phyloP scores from a whole-genome alignment of 2,797 vertebrate genomes.

The Lophius americanus region DNA sequence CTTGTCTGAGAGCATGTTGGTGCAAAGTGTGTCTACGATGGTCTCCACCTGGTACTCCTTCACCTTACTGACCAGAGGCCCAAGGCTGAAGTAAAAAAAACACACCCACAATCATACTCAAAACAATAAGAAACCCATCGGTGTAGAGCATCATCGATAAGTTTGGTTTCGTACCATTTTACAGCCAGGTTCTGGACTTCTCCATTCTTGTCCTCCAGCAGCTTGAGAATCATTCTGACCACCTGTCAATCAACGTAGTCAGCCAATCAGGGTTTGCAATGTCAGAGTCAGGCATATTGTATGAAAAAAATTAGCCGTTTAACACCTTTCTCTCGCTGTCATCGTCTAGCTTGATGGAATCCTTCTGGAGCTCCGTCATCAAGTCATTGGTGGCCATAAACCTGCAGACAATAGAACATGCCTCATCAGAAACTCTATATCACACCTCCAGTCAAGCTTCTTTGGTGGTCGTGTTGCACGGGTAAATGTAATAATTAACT shows the following conservation, averaged over 20 bases:
- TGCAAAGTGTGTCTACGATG: constrained; percentile 98
- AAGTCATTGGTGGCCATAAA: constrained; percentile 99
- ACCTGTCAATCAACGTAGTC: constrained; percentile 72
- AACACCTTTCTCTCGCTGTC: constrained; percentile 94
- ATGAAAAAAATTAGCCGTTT: too few species aligned
- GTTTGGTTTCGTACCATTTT: constrained; percentile 87
- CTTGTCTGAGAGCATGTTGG: constrained; percentile 99
- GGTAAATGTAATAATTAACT: too few species aligned
- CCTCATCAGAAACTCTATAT: too few species aligned
- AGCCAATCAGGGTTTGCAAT: background rate
- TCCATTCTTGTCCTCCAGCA: constrained; percentile 98
- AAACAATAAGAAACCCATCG: background rate
- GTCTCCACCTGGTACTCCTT: constrained; percentile 99
- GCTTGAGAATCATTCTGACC: constrained; percentile 99
- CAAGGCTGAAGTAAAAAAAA: constrained; percentile 85
- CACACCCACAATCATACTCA: constrained; percentile 9
- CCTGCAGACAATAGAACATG: constrained; percentile 69
- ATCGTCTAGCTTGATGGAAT: constrained; percentile 98
- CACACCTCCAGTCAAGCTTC: too few species aligned
- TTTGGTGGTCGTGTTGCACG: too few species aligned
- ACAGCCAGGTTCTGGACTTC: constrained; percentile 99
- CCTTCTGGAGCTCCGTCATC: constrained; percentile 99
- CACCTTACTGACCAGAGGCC: constrained; percentile 98
- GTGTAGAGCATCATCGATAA: background rate
- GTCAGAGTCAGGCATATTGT: too few species aligned